Evolutionary conservation across 2,888 invertebrate species (phyloP), one percentile per base, ranked within the genome.

Genomic region (Luperina testacea): DNA sequence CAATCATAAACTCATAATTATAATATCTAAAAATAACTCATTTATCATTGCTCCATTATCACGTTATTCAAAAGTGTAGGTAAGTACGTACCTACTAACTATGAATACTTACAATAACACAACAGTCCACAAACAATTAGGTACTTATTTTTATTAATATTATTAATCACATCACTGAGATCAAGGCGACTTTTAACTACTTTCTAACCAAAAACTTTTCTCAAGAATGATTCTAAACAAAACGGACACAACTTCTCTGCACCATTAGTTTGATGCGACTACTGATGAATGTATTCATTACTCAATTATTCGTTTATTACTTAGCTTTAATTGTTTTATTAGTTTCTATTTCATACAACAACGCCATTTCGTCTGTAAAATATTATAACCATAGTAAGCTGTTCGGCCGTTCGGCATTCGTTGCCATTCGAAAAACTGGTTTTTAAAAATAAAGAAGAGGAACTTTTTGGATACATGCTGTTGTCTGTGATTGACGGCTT

Each of bases 401-500:
- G 32, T 27, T 53, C 3, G 17, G 48, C 27, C 68, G 32, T 27
- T 53, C 3, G 17, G 20, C 24, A 53, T 53, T 38, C 17, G 24
- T 45, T 4, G 32, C 15, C 48, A 59, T 38, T 32, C 53, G 24
- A 8, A 42, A 57, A 83, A 63, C 68, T 27, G 53, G 83, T 59
- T 82, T 65, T 6, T 0, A 17, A 51, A 79, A 76, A 76, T 9
- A 45, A 82, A 76, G 0, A 75, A 38, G 15, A 38, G 24, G 68
- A 57, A 48, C 38, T 68, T 83, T 80, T 83, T 77, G 61, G 48
- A 57, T 15, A n/a, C 61, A 57, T 5, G 53, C 38, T 1, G 53
- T 57, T 77, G 80, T 68, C 53, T 80, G 80, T 80, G 83, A 82
- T 77, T 83, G 80, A 83, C 83, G 24, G 77, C 15, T n/a, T 48